These are phyloP conservation scores for Myxocyprinus asiaticus DNA, from an alignment of 2,113 vertebrate species.

Conservation along the genomic window DNA sequence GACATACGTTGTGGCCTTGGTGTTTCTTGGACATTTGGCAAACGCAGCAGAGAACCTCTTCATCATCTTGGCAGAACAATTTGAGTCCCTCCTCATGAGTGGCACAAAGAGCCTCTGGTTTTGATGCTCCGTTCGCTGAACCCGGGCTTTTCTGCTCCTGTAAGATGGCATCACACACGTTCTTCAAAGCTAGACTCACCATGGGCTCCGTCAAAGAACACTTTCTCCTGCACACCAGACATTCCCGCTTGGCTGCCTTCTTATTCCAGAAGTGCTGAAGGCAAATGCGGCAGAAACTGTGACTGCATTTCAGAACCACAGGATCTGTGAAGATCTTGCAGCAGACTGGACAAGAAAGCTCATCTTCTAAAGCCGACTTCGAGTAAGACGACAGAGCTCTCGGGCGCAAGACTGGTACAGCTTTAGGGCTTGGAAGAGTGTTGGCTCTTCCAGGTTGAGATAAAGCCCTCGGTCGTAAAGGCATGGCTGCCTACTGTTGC, in stretches of 20 bases:
- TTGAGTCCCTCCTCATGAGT: slow-evolving; percentile 72
- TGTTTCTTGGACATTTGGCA: slow-evolving; percentile 79
- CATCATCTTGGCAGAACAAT: slow-evolving; percentile 76
- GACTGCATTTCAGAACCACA: slow-evolving; percentile 80
- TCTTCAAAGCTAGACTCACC: slow-evolving; percentile 75
- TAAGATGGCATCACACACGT: slow-evolving; percentile 72
- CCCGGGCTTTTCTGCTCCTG: slow-evolving; percentile 62
- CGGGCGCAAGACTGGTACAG: slow-evolving; percentile 50
- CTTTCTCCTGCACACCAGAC: slow-evolving; percentile 74
- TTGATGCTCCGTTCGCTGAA: not conserved
- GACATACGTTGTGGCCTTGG: slow-evolving; percentile 73
- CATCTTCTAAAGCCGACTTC: slow-evolving; percentile 68
- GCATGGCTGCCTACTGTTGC: slow-evolving; percentile 58
- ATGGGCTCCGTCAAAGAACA: slow-evolving; percentile 74
- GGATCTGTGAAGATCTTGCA: slow-evolving; percentile 78
- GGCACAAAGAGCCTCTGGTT: slow-evolving; percentile 59
- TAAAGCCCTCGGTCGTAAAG: slow-evolving; percentile 70
- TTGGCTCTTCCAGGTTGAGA: slow-evolving; percentile 71
- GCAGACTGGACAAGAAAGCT: slow-evolving; percentile 77
- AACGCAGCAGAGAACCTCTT: slow-evolving; percentile 75
- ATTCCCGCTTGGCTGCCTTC: slow-evolving; percentile 71
- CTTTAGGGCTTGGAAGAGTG: slow-evolving; percentile 63
- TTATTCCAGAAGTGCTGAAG: slow-evolving; percentile 77
- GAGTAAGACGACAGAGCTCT: slow-evolving; percentile 66
- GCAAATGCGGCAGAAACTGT: slow-evolving; percentile 79